phyloP scores from a whole-genome alignment of 2,113 vertebrate species.

The Egretta garzetta region DNA sequence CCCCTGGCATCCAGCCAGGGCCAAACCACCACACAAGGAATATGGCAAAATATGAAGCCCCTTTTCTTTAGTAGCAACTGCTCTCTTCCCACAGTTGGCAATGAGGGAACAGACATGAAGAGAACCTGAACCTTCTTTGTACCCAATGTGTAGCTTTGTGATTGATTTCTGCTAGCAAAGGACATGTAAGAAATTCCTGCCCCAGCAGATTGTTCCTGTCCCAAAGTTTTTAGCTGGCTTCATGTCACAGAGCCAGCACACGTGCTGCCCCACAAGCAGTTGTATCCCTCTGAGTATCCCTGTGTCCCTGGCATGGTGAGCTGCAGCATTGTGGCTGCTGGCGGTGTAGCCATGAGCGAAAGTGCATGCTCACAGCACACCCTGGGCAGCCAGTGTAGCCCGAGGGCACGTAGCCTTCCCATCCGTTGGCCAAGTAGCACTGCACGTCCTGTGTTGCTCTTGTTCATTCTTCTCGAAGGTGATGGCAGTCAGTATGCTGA shows the following conservation, averaged over 20 bases:
- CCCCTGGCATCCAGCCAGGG: too few relatives aligned
- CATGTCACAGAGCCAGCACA: not conserved
- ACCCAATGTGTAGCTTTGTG: not conserved
- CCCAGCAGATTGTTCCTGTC: not conserved
- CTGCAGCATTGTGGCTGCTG: not conserved
- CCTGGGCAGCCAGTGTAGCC: fast-evolving
- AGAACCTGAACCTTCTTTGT: not conserved
- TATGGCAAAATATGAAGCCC: not conserved
- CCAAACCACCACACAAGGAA: too few relatives aligned
- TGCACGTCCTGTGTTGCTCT: not conserved
- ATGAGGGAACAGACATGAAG: not conserved
- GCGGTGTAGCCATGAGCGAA: fast-evolving
- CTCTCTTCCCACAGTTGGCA: not conserved
- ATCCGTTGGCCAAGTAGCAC: not conserved
- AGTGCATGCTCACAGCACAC: not conserved
- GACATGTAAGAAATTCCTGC: not conserved
- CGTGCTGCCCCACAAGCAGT: not conserved
- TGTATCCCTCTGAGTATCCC: not conserved
- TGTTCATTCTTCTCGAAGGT: not conserved
- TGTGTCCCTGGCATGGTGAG: not conserved
- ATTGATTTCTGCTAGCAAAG: not conserved
- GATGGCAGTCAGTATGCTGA: not conserved
- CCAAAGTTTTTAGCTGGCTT: not conserved
- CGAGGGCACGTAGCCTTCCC: not conserved
- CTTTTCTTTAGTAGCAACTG: not conserved